Evolutionary conservation across 1,140 invertebrate genomes (phyloP), one percentile per base, ranked within the genome.

Genomic region (Drosophila ironensis): DNA sequence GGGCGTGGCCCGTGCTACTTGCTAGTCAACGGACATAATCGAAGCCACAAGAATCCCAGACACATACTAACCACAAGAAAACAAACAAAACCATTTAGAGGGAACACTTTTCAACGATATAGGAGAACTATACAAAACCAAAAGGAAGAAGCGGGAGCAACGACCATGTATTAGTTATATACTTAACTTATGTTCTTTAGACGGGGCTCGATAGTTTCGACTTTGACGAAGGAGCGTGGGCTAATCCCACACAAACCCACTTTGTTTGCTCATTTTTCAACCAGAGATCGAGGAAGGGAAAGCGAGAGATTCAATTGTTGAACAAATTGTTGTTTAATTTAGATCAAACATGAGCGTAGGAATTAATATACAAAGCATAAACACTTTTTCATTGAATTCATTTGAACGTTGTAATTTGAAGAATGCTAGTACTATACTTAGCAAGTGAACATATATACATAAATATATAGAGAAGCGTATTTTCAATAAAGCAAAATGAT

Each of bases 401-500:
- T 53, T 68, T 46, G 12, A 48, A 60, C 41, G 68, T 71, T 71
- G 51, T 71, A 61, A 71, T 41, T 47, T 72, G 74, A 78, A 78
- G 46, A 78, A 50, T 46, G 57, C 53, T 48, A 12, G n/a, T n/a
- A 80, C 20, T 2, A 51, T 80, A 70, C 57, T 81, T 74, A 66
- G 45, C 66, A 56, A 52, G 53, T 52, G 40, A 73, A 73, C 45
- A 56, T 72, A 54, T 78, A 77, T 64, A 72, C 50, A 53, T 70
- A 75, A 50, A 75, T 51, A 76, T 82, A 82, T 72, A 82, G 69
- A 82, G 57, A 82, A 57, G 77, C 64, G 73, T 84, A 74, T 78
- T 82, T 82, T 84, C 73, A 82, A 86, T 82, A 82, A 82, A 84
- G 78, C 64, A 84, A 82, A 38, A 72, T 53, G 25, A 54, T 68